A percentile compares a stretch with the other conserved stretches of the same genome.
phyloP scores from a whole-genome alignment of 2,113 vertebrate genomes.

The Carettochelys insculpta region DNA sequence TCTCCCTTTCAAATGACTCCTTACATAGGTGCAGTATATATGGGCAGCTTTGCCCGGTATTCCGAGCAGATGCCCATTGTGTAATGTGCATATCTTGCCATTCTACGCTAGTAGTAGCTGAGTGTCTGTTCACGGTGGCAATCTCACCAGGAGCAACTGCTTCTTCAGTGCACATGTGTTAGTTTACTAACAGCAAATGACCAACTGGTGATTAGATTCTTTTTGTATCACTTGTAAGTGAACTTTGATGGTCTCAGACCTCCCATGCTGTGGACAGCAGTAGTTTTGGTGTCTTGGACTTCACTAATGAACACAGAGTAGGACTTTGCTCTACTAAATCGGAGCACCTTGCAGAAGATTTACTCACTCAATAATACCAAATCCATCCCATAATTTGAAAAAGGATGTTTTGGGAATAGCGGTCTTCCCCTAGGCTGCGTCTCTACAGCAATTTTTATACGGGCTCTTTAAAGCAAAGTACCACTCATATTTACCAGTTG shows the following conservation, averaged over 20 bases:
- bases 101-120: conserved; percentile 7
- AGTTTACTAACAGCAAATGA: conserved; percentile 13
- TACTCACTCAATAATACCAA: rapidly evolving
- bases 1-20: neutral
- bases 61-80: neutral
- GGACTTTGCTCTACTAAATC: rapidly evolving
- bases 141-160: neutral
- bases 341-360: neutral
- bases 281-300: rapidly evolving
- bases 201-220: neutral
- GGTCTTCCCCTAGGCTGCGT: neutral
- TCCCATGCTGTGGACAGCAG: rapidly evolving
- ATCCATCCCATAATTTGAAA: neutral
- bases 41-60: neutral
- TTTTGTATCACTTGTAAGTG: neutral
- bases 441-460: conserved; percentile 23
- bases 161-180: neutral
- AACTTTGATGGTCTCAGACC: neutral
- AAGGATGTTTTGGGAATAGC: neutral
- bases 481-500: conserved; percentile 48
- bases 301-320: neutral
- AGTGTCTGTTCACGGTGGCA: conserved; percentile 41
- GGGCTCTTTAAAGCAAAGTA: neutral
- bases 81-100: neutral
- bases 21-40: neutral